Percentiles rank a stretch among this genome's conserved stretches.
Conservation (phyloP, 1,140 invertebrate species). For the Aporrectodea caliginosa region DNA sequence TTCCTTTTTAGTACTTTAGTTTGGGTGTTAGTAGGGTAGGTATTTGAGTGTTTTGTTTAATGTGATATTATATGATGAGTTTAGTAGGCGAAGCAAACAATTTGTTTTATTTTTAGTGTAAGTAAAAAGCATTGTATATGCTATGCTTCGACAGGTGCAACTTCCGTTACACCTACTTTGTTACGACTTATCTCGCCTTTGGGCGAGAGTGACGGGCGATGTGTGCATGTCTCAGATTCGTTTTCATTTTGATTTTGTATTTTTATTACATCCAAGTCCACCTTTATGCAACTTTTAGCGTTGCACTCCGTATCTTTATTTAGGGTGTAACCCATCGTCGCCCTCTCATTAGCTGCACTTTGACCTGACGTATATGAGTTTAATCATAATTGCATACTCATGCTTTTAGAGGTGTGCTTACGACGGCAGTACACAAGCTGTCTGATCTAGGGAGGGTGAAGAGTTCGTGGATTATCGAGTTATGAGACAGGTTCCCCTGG, state of each 20-base stretch:
- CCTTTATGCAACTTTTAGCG: constrained; percentile 52
- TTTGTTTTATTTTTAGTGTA: constrained; percentile 55
- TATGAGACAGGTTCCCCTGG: constrained; percentile 62
- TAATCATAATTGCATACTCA: constrained; percentile 57
- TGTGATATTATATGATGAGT: constrained; percentile 34
- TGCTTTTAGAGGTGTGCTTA: constrained; percentile 56
- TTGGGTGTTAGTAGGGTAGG: constrained; percentile 55
- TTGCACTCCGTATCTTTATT: constrained; percentile 25
- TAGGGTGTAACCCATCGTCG: constrained; percentile 59
- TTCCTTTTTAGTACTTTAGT: constrained; percentile 56
- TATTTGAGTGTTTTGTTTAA: constrained; percentile 36
- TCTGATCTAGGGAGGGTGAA: constrained; percentile 55
- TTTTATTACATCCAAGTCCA: constrained; percentile 61
- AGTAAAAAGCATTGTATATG: constrained; percentile 60
- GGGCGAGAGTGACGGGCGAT: constrained; percentile 70
- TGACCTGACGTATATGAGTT: constrained; percentile 60
- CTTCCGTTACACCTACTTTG: constrained; percentile 69
- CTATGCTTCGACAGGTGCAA: constrained; percentile 61
- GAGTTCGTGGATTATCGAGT: constrained; percentile 61
- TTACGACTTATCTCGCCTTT: constrained; percentile 74
- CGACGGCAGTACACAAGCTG: constrained; percentile 61
- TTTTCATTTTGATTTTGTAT: constrained; percentile 50
- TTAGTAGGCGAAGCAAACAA: constrained; percentile 55
- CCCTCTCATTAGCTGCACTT: constrained; percentile 60
- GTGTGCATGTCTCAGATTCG: constrained; percentile 61